Conservation (phyloP, 1,140 invertebrate genomes). For the Mylabris phalerata region DNA sequence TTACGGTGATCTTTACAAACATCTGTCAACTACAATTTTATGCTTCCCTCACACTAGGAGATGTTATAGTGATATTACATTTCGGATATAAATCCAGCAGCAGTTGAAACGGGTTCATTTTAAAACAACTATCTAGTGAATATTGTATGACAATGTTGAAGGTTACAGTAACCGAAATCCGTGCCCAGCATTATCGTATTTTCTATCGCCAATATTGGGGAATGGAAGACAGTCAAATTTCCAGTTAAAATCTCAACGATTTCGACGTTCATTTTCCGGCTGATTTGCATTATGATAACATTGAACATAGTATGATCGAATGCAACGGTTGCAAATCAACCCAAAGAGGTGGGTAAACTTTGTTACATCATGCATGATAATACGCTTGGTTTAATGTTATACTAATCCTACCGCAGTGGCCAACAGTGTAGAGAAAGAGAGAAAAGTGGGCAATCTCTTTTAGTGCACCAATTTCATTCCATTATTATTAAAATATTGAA, state of each 20-base stretch:
- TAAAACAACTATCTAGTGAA: neutral
- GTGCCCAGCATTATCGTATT: neutral
- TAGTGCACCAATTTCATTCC: too few species aligned
- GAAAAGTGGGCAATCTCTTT: too few species aligned
- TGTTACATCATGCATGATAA: neutral
- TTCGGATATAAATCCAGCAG: neutral
- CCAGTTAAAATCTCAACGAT: neutral
- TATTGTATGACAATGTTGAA: constrained; percentile 7
- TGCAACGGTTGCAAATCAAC: neutral
- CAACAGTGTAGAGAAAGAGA: too few species aligned
- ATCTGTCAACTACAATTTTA: too few species aligned
- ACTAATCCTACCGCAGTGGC: neutral
- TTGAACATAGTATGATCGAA: too few species aligned
- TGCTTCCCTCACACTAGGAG: too few species aligned
- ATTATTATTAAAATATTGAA: too few species aligned
- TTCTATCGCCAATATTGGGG: too few species aligned
- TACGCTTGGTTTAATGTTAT: neutral
- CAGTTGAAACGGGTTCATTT: constrained; percentile 2
- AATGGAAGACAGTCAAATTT: too few species aligned
- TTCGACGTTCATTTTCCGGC: neutral
- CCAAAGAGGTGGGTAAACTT: neutral
- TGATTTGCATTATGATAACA: neutral
- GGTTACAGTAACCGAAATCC: constrained; percentile 1
- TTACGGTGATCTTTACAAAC: neutral
- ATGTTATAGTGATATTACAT: too few species aligned